Evolutionary conservation across 2,888 invertebrate genomes (phyloP).

Genomic region (Temnothorax unifasciatus): DNA sequence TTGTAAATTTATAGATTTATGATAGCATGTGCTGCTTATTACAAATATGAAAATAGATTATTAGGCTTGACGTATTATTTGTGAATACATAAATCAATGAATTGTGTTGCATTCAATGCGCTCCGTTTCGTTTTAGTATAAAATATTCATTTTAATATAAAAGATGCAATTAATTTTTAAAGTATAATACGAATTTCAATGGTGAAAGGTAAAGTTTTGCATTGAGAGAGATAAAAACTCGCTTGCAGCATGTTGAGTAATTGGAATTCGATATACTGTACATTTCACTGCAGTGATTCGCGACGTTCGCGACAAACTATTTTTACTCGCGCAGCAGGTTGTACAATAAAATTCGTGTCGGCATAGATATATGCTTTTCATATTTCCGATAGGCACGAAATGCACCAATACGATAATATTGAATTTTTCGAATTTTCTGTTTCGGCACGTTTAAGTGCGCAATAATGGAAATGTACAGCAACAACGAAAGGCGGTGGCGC

Average conservation of each 20-base stretch:
- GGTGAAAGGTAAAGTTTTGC: conserved; percentile 47
- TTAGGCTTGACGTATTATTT: conserved; percentile 28
- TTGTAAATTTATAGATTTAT: background rate
- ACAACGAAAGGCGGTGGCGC: conserved; percentile 54
- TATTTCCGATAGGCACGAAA: conserved; percentile 56
- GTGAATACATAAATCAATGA: background rate
- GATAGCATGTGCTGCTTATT: background rate
- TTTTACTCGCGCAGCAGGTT: conserved; percentile 38
- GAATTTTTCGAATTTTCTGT: conserved; percentile 59
- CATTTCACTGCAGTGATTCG: conserved; percentile 52
- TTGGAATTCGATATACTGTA: conserved; percentile 56
- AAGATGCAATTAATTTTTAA: conserved; percentile 53
- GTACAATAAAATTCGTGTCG: conserved; percentile 53
- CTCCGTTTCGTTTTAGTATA: conserved; percentile 5
- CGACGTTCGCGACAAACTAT: conserved; percentile 56
- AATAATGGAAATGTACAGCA: conserved; percentile 55
- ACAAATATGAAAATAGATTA: background rate
- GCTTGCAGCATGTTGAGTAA: conserved; percentile 48
- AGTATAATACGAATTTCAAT: conserved; percentile 49
- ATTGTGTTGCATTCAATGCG: background rate
- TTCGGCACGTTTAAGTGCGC: conserved; percentile 58
- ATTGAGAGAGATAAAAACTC: conserved; percentile 54
- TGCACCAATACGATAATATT: conserved; percentile 56
- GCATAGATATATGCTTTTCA: conserved; percentile 50
- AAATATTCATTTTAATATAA: conserved; percentile 44